A percentile compares a stretch with the other conserved stretches of the same genome.
Conservation (phyloP, 2,797 vertebrate genomes). For the Pipistrellus kuhlii region DNA sequence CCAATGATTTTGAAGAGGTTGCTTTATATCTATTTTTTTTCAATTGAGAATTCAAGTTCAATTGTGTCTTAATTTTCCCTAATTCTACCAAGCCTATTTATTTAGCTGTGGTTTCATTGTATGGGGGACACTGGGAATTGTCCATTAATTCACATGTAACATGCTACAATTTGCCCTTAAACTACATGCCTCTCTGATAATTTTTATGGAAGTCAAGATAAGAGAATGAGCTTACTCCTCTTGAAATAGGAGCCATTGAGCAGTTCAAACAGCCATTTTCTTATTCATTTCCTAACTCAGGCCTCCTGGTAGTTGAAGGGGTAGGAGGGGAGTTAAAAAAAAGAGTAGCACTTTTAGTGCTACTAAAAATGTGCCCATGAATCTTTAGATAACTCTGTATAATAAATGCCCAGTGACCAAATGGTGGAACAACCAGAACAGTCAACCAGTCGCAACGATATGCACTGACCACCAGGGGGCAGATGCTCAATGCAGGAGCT, state of each 20-base stretch:
- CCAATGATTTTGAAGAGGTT: not conserved
- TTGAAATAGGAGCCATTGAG: not conserved
- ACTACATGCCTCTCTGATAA: not conserved
- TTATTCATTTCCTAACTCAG: not conserved
- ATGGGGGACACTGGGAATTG: not conserved
- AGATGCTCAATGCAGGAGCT: no score
- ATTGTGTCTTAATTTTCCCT: not conserved
- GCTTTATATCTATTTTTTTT: not conserved
- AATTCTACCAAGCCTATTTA: not conserved
- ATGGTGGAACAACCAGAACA: no score
- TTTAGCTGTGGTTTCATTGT: slow-evolving; percentile 9
- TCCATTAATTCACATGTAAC: not conserved
- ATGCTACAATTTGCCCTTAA: not conserved
- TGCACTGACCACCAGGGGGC: no score
- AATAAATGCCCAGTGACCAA: no score
- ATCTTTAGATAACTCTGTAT: not conserved
- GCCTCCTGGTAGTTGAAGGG: not conserved
- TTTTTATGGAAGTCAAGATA: not conserved
- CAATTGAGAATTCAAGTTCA: not conserved
- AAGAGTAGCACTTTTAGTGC: not conserved
- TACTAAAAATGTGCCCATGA: not conserved
- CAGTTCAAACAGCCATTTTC: not conserved
- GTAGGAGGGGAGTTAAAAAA: not conserved
- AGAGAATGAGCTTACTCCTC: not conserved
- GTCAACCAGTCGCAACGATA: no score